Evolutionary conservation across 1,140 invertebrate genomes (phyloP).

Genomic region (Lepidurus packardi): DNA sequence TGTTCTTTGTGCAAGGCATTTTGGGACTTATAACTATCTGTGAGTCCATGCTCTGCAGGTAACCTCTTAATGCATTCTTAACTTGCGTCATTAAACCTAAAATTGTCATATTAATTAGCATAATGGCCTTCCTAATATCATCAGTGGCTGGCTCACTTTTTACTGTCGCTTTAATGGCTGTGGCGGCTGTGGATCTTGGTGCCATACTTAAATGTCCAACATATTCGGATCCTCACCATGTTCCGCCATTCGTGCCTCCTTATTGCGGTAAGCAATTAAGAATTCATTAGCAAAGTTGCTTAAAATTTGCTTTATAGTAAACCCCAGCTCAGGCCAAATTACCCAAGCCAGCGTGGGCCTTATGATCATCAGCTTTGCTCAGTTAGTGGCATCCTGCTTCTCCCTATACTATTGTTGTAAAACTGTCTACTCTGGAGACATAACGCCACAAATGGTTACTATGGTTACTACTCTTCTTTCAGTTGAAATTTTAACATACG

Average conservation of each 20-base stretch:
- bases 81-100: neutral
- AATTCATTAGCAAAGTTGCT: neutral
- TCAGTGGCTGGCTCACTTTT: slow-evolving; percentile 30
- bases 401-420: slow-evolving; percentile 31
- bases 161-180: slow-evolving; percentile 30
- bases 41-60: slow-evolving; percentile 32
- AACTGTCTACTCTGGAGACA: slow-evolving; percentile 25
- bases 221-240: slow-evolving; percentile 1
- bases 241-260: slow-evolving; percentile 22
- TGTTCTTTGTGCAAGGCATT: slow-evolving; percentile 34
- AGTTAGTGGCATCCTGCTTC: slow-evolving; percentile 29
- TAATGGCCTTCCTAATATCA: slow-evolving; percentile 32
- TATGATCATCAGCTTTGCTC: slow-evolving; percentile 17
- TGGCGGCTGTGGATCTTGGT: slow-evolving; percentile 31
- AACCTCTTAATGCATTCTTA: neutral
- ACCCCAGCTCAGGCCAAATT: slow-evolving; percentile 9
- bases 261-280: slow-evolving; percentile 29
- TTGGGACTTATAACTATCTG: slow-evolving; percentile 30
- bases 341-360: slow-evolving; percentile 25
- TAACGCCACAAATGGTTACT: neutral
- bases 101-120: neutral
- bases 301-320: neutral
- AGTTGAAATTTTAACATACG: neutral
- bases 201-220: slow-evolving; percentile 30
- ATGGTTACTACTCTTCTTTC: neutral